A percentile compares a stretch with the other conserved stretches of the same genome.
Conservation (phyloP, 2,797 vertebrate genomes). For the Sebastes nivosus region DNA sequence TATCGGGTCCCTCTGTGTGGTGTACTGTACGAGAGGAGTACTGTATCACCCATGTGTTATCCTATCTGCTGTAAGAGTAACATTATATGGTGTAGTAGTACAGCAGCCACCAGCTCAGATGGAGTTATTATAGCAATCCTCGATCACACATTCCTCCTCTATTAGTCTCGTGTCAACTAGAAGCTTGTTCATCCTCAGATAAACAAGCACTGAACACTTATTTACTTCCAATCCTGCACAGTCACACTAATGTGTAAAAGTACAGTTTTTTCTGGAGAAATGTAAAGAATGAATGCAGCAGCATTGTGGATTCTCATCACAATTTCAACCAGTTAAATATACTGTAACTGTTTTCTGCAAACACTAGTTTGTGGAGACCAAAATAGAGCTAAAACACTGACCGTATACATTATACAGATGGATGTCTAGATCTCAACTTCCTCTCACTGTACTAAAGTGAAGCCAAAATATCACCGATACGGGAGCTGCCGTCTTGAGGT, state of each 20-base stretch:
- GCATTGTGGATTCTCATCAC: background rate
- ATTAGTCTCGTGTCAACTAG: background rate
- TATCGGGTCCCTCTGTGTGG: background rate
- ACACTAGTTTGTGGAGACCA: background rate
- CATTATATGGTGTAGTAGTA: background rate
- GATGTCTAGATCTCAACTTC: background rate
- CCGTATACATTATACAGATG: no score
- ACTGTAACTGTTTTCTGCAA: background rate
- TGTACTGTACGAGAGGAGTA: background rate
- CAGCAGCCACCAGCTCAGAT: background rate
- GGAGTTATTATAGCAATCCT: no score
- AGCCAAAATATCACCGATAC: no score
- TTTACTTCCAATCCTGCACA: background rate
- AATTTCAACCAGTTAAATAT: background rate
- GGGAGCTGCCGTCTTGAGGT: no score
- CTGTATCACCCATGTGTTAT: background rate
- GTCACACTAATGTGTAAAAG: background rate
- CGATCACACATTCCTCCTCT: no score
- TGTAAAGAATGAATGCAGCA: background rate
- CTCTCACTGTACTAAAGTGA: background rate
- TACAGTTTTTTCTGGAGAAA: background rate
- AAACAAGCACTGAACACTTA: background rate
- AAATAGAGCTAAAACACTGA: background rate
- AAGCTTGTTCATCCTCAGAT: background rate
- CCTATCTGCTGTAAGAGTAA: background rate